Conservation (phyloP, 1,140 invertebrate genomes). For the Bombus breviceps region DNA sequence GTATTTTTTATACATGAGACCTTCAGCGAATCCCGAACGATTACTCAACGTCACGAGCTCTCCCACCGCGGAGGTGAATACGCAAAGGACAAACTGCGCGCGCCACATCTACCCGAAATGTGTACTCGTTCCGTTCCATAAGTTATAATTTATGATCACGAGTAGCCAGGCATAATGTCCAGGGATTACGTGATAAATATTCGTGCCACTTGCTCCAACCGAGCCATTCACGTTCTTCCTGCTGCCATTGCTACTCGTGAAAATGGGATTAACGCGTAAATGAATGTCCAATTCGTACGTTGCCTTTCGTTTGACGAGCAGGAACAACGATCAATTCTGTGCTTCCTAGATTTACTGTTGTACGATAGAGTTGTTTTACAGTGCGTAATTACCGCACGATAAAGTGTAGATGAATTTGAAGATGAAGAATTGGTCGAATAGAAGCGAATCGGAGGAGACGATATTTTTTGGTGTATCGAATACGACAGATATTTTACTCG, state of each 20-base stretch:
- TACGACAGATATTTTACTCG: neutral
- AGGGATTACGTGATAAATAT: conserved; percentile 47
- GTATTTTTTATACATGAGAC: neutral
- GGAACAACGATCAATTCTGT: too few species aligned
- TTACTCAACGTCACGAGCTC: conserved; percentile 35
- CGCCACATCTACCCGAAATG: conserved; percentile 24
- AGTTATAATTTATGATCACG: conserved; percentile 51
- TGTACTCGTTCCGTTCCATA: conserved; percentile 46
- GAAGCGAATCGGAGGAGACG: too few species aligned
- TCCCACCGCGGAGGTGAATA: conserved; percentile 33
- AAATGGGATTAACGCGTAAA: too few species aligned
- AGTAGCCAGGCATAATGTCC: conserved; percentile 37
- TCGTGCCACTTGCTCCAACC: neutral
- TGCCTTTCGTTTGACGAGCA: too few species aligned
- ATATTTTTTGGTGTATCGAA: neutral
- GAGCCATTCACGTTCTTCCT: too few species aligned
- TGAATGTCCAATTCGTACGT: too few species aligned
- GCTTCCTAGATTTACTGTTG: too few species aligned
- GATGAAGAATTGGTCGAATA: too few species aligned
- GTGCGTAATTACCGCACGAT: too few species aligned
- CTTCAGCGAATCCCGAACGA: neutral
- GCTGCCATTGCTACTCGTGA: too few species aligned
- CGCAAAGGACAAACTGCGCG: conserved; percentile 34
- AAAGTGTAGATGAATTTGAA: too few species aligned
- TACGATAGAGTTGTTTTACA: too few species aligned